Evolutionary conservation across 2,888 invertebrate species (phyloP).

Genomic region (Myopa tessellatipennis): DNA sequence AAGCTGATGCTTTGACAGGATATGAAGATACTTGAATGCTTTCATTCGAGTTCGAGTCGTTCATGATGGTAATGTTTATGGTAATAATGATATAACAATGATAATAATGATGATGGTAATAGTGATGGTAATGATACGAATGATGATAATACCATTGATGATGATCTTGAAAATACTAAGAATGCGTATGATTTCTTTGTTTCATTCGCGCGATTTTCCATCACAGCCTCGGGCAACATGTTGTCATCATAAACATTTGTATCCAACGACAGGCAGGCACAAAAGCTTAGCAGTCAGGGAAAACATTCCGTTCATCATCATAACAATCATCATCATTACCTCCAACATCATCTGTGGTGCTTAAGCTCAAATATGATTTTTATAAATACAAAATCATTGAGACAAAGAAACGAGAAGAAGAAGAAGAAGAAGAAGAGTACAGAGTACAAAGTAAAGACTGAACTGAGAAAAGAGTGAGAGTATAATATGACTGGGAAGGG

Average conservation of each 20-base stretch:
- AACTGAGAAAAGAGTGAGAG: neutral
- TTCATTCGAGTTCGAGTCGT: conserved; percentile 17
- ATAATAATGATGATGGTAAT: conserved; percentile 1
- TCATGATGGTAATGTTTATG: neutral
- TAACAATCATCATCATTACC: no score
- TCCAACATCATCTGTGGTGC: conserved; percentile 46
- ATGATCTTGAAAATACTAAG: conserved; percentile 15
- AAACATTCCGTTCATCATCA: conserved; percentile 18
- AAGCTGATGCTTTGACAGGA: conserved; percentile 45
- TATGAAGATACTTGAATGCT: conserved; percentile 43
- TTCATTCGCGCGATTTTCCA: conserved; percentile 38
- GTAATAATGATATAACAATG: neutral
- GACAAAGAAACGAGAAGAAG: conserved; percentile 9
- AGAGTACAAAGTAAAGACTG: neutral
- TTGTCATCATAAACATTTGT: conserved; percentile 58
- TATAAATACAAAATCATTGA: conserved; percentile 46
- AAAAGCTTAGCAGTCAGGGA: conserved; percentile 29
- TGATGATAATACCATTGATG: neutral
- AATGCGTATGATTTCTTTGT: conserved; percentile 51
- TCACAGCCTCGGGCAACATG: conserved; percentile 58
- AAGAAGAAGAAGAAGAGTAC: neutral
- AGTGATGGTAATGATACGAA: conserved; percentile 40
- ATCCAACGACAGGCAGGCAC: conserved; percentile 29
- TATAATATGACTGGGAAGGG: neutral
- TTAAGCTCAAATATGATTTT: conserved; percentile 61